Evolutionary conservation across 2,113 vertebrate genomes (phyloP).

Genomic region (Cyprinodon tularosa): DNA sequence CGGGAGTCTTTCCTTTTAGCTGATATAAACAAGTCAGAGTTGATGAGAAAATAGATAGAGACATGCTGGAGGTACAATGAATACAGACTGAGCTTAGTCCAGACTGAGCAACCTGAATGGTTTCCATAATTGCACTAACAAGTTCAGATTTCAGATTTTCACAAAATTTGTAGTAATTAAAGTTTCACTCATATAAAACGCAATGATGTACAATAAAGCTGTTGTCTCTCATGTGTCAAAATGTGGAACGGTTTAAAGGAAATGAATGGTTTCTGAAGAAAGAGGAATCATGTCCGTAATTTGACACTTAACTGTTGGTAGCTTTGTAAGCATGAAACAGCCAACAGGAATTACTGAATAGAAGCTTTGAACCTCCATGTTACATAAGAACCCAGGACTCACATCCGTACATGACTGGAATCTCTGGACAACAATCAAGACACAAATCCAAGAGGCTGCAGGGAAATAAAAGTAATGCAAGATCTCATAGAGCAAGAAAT

Average conservation of each 20-base stretch:
- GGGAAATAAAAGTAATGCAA: neutral
- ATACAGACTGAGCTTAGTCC: too few relatives aligned
- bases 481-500: neutral
- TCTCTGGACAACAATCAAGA: slow-evolving; percentile 8
- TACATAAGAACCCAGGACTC: slow-evolving; percentile 15
- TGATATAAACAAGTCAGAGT: too few relatives aligned
- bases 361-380: slow-evolving; percentile 1
- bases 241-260: neutral
- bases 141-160: too few relatives aligned
- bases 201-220: neutral
- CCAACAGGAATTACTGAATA: neutral
- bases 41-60: too few relatives aligned
- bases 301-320: neutral
- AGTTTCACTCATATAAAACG: neutral
- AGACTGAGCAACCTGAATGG: too few relatives aligned
- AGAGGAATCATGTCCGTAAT: too few relatives aligned
- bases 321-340: neutral
- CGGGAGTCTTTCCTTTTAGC: too few relatives aligned
- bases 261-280: neutral
- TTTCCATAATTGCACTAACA: too few relatives aligned
- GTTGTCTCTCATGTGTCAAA: neutral
- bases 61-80: too few relatives aligned
- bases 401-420: slow-evolving; percentile 16
- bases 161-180: too few relatives aligned
- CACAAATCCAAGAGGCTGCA: neutral